Base-by-base conservation (phyloP, 2,113 vertebrate species). In the Natator depressus region DNA sequence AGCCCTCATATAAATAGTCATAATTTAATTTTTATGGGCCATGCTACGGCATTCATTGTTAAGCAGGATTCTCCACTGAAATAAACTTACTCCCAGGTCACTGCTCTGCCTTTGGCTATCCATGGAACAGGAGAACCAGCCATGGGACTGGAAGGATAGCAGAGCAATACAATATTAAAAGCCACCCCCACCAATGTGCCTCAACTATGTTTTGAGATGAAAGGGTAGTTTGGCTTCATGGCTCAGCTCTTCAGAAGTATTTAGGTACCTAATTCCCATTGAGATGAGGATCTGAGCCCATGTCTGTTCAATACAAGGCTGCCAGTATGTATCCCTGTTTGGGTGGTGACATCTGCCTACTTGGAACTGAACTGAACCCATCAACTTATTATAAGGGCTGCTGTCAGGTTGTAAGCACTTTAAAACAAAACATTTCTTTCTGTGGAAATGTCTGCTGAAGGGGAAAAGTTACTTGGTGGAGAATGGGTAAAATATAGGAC, bases 271-370 rank as follows among this genome's bases (percentile, higher is more conserved):
- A 72, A 72, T 72, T 72, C 65, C 8, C 65, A 72, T 38, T 72
- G n/a, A 22, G 38, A 38, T 38, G n/a, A 22, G 19, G 19, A 38
- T 72, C n/a, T 38, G 19, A 17, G 35, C 19, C 12, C 13, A 20
- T 29, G 42, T 47, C 75, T 78, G 22, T 47, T 78, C 25, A 47
- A 78, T 14, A 42, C 24, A 46, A 88, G n/a, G 47, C 88, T 81
- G 65, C 89, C 81, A 91, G 84, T 89, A 94, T 20, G n/a, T 80
- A 86, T 82, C 75, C 89, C 95, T 79, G 83, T 96, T 96, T 92
- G 93, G 88, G 89, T 0, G 2, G 79, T 92, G 87, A 75, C 84
- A 89, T 24, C 83, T 65, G 89, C 92, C 87, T 79, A 91, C 93
- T 1, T 3, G 42, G 76, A 90, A 91, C 92, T 72, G 92, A 95